These are phyloP conservation scores for Aegypius monachus DNA, from an alignment of 2,113 vertebrate species.

Conservation along the genomic window DNA sequence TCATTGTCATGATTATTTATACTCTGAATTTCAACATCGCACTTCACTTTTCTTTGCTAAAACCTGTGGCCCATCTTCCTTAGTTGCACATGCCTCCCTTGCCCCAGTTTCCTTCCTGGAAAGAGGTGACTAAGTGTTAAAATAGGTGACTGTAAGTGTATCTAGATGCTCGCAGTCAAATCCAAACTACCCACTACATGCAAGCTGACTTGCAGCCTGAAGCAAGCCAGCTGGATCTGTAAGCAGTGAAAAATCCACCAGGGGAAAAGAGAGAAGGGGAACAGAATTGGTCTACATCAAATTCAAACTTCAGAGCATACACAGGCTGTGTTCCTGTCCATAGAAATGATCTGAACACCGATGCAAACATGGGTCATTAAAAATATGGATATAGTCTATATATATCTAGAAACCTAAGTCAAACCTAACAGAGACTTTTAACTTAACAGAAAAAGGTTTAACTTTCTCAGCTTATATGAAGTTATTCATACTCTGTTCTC, in stretches of 20 bases:
- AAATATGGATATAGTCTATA: not conserved
- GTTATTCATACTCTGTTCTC: not conserved
- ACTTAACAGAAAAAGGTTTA: not conserved
- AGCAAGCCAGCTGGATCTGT: not conserved
- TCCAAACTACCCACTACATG: not conserved
- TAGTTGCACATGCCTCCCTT: not conserved
- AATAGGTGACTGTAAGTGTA: not conserved
- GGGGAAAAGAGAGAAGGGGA: not conserved
- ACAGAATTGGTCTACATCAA: not conserved
- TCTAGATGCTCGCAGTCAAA: not conserved
- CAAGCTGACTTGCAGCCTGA: not conserved
- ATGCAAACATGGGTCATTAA: accelerated
- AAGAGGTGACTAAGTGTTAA: not conserved
- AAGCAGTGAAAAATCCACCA: not conserved
- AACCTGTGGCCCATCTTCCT: not conserved
- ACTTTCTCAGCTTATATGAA: not conserved
- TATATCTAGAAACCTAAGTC: not conserved
- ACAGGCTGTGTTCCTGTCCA: not conserved
- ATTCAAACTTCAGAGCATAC: not conserved
- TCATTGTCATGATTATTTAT: not conserved
- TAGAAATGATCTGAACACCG: not conserved
- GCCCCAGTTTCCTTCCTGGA: not conserved
- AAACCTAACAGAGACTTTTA: not conserved
- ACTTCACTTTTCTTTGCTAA: not conserved
- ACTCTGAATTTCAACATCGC: not conserved